Evolutionary conservation across 1,140 invertebrate species (phyloP).

Genomic region (Bradysia coprophila): DNA sequence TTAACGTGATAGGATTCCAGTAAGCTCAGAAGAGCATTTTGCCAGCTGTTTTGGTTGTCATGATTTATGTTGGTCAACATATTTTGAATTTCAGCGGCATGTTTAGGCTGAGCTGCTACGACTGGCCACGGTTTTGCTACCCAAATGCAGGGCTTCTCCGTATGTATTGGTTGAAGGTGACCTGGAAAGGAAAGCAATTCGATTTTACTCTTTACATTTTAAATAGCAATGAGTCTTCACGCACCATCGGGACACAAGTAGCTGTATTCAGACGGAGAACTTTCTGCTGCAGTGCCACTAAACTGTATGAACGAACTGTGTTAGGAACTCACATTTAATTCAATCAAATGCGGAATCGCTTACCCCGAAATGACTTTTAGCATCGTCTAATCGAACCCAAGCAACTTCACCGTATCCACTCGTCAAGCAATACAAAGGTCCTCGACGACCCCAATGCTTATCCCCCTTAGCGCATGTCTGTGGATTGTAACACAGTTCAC

Average conservation of each 20-base stretch:
- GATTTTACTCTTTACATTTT: too few species aligned
- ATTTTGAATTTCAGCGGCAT: constrained; percentile 32
- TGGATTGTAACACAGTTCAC: constrained; percentile 42
- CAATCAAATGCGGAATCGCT: constrained; percentile 6
- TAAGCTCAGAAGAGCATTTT: constrained; percentile 29
- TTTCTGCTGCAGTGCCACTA: constrained; percentile 15
- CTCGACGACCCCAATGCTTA: constrained; percentile 60
- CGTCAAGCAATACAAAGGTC: constrained; percentile 57
- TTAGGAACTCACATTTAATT: background rate
- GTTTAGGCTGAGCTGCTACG: constrained; percentile 36
- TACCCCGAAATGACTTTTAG: constrained; percentile 41
- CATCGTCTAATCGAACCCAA: constrained; percentile 52
- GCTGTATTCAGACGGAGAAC: constrained; percentile 32
- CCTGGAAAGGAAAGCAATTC: too few species aligned
- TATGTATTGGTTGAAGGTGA: constrained; percentile 34
- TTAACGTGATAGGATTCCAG: constrained; percentile 28
- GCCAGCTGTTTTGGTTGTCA: constrained; percentile 25
- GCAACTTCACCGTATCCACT: constrained; percentile 59
- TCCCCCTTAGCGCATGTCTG: constrained; percentile 42
- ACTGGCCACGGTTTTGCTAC: constrained; percentile 56
- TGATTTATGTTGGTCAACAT: constrained; percentile 26
- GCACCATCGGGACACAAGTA: constrained; percentile 72
- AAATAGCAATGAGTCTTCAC: too few species aligned
- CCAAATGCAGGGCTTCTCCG: constrained; percentile 47
- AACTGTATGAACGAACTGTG: constrained; percentile 10